Percentiles rank a stretch among this genome's conserved stretches.
phyloP scores from a whole-genome alignment of 92 coral and sea anemone genomes.

The Micromussa lordhowensis region DNA sequence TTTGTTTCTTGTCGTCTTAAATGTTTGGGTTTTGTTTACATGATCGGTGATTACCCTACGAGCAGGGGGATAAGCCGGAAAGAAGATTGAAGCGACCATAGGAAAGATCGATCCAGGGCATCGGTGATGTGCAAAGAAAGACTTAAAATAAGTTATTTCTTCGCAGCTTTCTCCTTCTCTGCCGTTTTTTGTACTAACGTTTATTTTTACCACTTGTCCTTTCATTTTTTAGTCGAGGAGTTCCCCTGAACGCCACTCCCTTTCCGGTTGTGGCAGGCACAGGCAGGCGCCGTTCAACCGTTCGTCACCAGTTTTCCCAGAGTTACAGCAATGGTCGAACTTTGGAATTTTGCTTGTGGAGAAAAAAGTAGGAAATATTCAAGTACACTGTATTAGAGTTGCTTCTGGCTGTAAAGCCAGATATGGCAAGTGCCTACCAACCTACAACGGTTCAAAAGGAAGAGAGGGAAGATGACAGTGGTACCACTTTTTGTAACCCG shows the following conservation, averaged over 20 bases:
- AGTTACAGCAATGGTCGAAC: background rate
- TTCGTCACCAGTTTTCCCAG: conserved; percentile 35
- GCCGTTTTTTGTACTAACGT: background rate
- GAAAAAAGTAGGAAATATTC: background rate
- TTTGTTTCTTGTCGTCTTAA: no score
- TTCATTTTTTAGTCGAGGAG: background rate
- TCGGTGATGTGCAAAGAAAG: no score
- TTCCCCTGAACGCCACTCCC: conserved; percentile 12
- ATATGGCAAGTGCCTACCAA: conserved; percentile 92
- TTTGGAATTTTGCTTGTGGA: background rate
- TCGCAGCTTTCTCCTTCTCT: no score
- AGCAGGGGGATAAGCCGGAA: no score
- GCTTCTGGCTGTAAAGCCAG: conserved; percentile 14
- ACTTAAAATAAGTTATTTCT: no score
- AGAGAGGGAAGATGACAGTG: conserved; percentile 1
- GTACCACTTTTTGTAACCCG: conserved; percentile 28
- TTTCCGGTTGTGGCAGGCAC: conserved; percentile 17
- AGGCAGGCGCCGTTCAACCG: conserved; percentile 29
- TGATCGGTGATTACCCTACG: no score
- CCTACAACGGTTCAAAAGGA: conserved; percentile 80
- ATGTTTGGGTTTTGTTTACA: no score
- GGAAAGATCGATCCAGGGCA: no score
- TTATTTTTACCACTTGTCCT: background rate
- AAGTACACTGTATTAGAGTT: background rate
- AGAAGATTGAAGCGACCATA: no score